Conservation (phyloP, 2,797 vertebrate genomes). For the Myripristis jacobus region DNA sequence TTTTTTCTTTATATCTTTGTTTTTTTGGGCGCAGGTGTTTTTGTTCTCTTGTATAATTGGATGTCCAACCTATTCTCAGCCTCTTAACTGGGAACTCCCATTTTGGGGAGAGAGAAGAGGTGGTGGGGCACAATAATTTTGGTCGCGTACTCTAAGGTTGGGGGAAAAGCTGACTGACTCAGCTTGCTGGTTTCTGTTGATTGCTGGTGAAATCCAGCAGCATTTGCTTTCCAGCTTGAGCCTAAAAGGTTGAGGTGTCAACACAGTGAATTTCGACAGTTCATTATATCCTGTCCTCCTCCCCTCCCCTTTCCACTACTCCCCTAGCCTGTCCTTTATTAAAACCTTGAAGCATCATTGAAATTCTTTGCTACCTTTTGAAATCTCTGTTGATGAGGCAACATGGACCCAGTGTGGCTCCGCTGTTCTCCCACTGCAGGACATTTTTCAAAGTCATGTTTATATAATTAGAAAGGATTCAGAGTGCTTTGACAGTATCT, state of each 20-base stretch:
- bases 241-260: conserved; percentile 79
- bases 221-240: conserved; percentile 57
- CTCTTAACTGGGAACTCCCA: conserved; percentile 10
- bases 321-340: conserved; percentile 79
- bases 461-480: conserved; percentile 83
- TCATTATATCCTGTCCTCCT: conserved; percentile 74
- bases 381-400: conserved; percentile 86
- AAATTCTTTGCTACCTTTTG: conserved; percentile 84
- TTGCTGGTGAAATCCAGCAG: conserved; percentile 64
- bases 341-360: conserved; percentile 84
- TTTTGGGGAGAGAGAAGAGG: conserved; percentile 20
- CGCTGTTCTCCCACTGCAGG: conserved; percentile 76
- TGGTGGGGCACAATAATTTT: conserved; percentile 12
- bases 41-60: conserved; percentile 33
- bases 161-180: conserved; percentile 33
- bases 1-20: conserved; percentile 27
- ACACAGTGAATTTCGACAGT: conserved; percentile 65
- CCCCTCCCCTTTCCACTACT: conserved; percentile 33
- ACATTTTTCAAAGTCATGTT: conserved; percentile 86
- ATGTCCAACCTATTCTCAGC: conserved; percentile 10
- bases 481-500: conserved; percentile 77
- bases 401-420: conserved; percentile 76
- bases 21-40: conserved; percentile 15
- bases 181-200: conserved; percentile 39
- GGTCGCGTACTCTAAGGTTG: conserved; percentile 19